Evolutionary conservation across 2,113 vertebrate genomes (phyloP), one percentile per base, ranked within the genome.

Genomic region (Phylloscopus whistleri): DNA sequence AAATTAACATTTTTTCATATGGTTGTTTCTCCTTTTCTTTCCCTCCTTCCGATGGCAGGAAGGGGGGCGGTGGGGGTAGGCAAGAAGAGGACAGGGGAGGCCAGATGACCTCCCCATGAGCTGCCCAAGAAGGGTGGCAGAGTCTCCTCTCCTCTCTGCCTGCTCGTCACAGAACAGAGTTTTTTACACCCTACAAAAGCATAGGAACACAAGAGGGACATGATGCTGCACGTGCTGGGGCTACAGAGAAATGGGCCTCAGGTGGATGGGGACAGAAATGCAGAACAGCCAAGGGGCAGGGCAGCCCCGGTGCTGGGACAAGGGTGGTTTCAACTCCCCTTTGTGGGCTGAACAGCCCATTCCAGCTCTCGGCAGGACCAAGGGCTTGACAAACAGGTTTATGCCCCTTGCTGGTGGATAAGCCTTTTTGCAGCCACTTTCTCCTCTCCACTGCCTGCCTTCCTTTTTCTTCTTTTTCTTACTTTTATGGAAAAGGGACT

Each of bases 1-100:
- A 98, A 98, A 98, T 98, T 98, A 98, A 98, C 98, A 98, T 98
- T 98, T 98, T 95, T 97, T 98, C 98, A 95, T 97, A 97, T 96
- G 96, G 94, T 97, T 96, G 97, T 97, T 97, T 94, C 94, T 97
- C 86, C 93, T 92, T 97, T 92, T 86, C 87, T 95, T 94, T 91
- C 95, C 72, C 85, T 93, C 87, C 93, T 94, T 95, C 93, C 43
- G 46, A 67, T 9, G 19, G 43, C 59, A 82, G 89, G 77, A 86
- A 56, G n/a, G 10, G 0, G 7, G 33, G 23, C 11, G 10, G 11
- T 41, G 41, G 10, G 53, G 30, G 30, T 20, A 67, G 48, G 44
- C 18, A 31, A 26, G 43, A 62, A 59, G 55, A 2, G 1, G 48
- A 35, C 22, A 52, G 58, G 26, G 53, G 16, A 90, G 48, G 55